Evolutionary conservation across 2,888 invertebrate species (phyloP).

Genomic region (Eristalis intricaria): DNA sequence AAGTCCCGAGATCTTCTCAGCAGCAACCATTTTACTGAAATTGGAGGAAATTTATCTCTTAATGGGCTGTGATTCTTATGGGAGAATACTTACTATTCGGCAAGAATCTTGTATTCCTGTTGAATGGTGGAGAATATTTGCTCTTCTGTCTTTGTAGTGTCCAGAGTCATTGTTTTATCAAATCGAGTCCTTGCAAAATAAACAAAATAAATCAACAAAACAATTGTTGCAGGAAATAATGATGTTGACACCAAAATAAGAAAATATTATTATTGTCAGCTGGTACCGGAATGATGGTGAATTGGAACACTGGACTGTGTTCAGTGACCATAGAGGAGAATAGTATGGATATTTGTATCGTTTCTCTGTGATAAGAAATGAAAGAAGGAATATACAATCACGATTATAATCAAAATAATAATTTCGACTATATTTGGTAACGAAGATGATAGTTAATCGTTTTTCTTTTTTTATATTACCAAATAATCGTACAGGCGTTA

Average conservation of each 20-base stretch:
- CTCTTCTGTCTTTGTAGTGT: constrained; percentile 79
- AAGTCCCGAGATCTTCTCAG: constrained; percentile 92
- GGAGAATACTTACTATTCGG: constrained; percentile 91
- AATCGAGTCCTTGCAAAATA: neutral
- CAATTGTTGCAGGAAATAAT: neutral
- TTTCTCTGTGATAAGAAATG: too few relatives aligned
- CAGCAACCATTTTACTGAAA: constrained; percentile 90
- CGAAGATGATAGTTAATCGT: too few relatives aligned
- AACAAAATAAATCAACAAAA: constrained; percentile 17
- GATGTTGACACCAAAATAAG: neutral
- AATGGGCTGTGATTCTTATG: neutral
- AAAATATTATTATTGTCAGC: neutral
- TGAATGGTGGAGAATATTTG: constrained; percentile 89
- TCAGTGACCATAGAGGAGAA: neutral
- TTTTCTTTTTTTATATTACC: too few relatives aligned
- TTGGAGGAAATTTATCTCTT: neutral
- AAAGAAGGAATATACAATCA: too few relatives aligned
- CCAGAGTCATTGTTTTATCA: constrained; percentile 77
- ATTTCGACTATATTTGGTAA: too few relatives aligned
- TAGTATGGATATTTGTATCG: too few relatives aligned
- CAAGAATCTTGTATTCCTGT: constrained; percentile 94
- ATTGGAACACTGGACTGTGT: neutral
- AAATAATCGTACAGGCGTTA: too few relatives aligned
- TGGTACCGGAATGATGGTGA: neutral
- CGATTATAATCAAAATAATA: too few relatives aligned